A percentile compares a stretch with the other conserved stretches of the same genome.
phyloP scores from a whole-genome alignment of 2,888 invertebrate species.

The Ametastegia equiseti region DNA sequence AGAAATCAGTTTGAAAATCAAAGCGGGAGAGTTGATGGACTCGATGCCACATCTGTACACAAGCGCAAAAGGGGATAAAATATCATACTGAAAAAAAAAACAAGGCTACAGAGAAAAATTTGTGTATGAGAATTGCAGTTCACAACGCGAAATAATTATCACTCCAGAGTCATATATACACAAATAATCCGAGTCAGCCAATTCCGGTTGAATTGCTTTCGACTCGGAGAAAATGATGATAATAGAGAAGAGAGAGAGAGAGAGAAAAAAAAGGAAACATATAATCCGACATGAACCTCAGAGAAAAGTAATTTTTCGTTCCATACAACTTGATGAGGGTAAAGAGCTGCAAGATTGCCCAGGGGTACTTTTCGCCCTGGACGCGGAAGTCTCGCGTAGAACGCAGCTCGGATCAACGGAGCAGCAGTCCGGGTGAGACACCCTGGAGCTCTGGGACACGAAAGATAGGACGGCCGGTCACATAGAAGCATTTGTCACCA shows the following conservation, averaged over 20 bases:
- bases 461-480: slow-evolving; percentile 24
- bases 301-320: background rate
- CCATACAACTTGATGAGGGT: slow-evolving; percentile 16
- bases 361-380: background rate
- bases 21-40: too few species aligned
- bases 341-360: slow-evolving; percentile 23
- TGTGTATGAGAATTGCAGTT: background rate
- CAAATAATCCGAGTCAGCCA: background rate
- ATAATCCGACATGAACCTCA: background rate
- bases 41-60: too few species aligned
- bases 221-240: background rate
- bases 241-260: background rate
- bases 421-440: background rate
- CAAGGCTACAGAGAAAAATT: background rate
- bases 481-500: slow-evolving; percentile 60
- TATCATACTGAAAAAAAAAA: background rate
- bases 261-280: background rate
- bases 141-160: background rate
- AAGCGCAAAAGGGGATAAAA: background rate
- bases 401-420: background rate
- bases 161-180: background rate
- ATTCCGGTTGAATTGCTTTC: background rate
- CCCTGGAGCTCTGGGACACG: slow-evolving; percentile 5
- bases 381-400: background rate
- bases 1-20: too few species aligned